Percentiles rank a stretch among this genome's conserved stretches.
These are phyloP conservation scores for Tetramorium simillimum DNA, from an alignment of 1,140 invertebrate genomes.

Conservation along the genomic window DNA sequence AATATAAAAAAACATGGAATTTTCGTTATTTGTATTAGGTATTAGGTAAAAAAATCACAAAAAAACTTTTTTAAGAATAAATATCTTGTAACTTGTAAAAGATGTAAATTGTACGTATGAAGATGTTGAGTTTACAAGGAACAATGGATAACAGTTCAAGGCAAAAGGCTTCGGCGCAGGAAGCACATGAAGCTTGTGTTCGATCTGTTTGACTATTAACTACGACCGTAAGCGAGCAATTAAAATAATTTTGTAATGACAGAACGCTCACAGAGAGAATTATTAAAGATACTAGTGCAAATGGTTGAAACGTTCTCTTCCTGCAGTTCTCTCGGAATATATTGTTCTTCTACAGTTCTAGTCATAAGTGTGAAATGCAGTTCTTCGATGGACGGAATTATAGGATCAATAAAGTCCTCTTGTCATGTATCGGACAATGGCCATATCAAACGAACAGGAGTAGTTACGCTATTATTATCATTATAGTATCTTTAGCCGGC, in stretches of 20 bases:
- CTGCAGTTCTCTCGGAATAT: background rate
- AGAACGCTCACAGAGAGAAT: slow-evolving; percentile 24
- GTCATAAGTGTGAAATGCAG: slow-evolving; percentile 28
- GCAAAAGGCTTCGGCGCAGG: background rate
- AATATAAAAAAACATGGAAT: background rate
- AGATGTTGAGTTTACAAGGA: background rate
- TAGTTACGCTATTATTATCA: slow-evolving; percentile 34
- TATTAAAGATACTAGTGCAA: slow-evolving; percentile 25
- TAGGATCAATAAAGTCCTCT: slow-evolving; percentile 53
- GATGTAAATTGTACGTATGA: background rate
- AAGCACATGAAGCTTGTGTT: background rate
- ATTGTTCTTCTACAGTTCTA: background rate
- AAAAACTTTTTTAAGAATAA: background rate
- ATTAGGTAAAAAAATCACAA: background rate
- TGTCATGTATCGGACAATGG: slow-evolving; percentile 53
- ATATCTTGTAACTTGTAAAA: background rate
- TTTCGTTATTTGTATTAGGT: background rate
- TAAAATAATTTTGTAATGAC: slow-evolving; percentile 43
- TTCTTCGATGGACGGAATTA: slow-evolving; percentile 48
- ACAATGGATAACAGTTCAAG: background rate
- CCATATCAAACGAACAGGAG: slow-evolving; percentile 54
- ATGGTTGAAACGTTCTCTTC: background rate
- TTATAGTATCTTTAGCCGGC: slow-evolving; percentile 46
- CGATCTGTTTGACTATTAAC: background rate
- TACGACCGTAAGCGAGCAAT: slow-evolving; percentile 24